Evolutionary conservation across 2,113 vertebrate genomes (phyloP).

Genomic region (Ophthalmotilapia sp.): DNA sequence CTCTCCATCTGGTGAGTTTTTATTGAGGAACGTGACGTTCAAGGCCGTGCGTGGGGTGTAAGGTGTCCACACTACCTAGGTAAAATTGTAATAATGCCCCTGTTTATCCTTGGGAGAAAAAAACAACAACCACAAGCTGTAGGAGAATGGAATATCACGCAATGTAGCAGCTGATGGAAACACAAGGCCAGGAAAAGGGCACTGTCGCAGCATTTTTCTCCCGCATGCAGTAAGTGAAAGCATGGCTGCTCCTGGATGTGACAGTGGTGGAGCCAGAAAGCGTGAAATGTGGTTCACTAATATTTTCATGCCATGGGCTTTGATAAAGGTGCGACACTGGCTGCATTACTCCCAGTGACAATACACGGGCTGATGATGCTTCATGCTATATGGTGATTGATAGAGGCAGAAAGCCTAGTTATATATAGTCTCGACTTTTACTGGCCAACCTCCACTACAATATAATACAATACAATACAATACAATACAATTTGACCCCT

Average conservation of each 20-base stretch:
- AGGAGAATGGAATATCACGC: background rate
- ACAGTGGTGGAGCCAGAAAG: background rate
- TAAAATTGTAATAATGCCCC: background rate
- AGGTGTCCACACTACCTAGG: background rate
- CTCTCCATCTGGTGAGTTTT: constrained; percentile 89
- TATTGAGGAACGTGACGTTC: constrained; percentile 17
- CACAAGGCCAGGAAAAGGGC: background rate
- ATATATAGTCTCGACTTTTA: background rate
- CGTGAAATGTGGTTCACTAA: background rate
- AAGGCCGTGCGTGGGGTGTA: constrained; percentile 41
- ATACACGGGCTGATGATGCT: background rate
- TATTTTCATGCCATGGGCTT: background rate
- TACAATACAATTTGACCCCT: background rate
- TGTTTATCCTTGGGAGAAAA: background rate
- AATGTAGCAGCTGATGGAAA: background rate
- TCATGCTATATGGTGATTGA: background rate
- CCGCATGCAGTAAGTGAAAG: constrained; percentile 48
- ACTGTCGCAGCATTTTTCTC: constrained; percentile 68
- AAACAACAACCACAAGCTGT: background rate
- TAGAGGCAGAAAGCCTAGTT: background rate
- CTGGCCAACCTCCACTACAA: background rate
- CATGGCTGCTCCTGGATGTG: constrained; percentile 52
- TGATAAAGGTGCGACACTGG: background rate
- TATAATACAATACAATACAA: background rate
- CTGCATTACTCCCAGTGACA: background rate